Conservation (phyloP, 1,140 invertebrate genomes). For the Drosophila ficusphila region DNA sequence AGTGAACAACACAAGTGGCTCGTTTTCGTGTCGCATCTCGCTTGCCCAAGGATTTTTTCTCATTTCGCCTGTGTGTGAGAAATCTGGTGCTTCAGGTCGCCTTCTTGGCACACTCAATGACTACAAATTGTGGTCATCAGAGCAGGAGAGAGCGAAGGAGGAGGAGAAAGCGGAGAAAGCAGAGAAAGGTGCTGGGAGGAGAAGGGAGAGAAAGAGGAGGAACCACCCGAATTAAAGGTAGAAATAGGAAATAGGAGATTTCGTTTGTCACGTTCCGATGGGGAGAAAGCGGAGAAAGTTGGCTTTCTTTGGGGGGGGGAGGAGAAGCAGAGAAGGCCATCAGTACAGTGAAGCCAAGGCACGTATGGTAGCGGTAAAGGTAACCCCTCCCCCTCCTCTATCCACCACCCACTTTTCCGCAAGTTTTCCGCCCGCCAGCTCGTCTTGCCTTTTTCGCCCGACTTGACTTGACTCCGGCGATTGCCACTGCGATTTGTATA, state of each 20-base stretch:
- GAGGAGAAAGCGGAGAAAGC: background rate
- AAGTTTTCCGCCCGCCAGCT: slow-evolving; percentile 26
- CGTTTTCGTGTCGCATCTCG: slow-evolving; percentile 34
- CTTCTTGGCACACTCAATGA: slow-evolving; percentile 62
- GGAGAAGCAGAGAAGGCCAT: background rate
- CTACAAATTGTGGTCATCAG: slow-evolving; percentile 72
- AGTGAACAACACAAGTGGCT: slow-evolving; percentile 70
- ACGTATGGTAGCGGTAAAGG: slow-evolving; percentile 38
- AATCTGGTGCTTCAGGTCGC: slow-evolving; percentile 38
- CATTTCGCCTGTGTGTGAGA: slow-evolving; percentile 32
- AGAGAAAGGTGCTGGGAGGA: background rate
- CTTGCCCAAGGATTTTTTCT: slow-evolving; percentile 31
- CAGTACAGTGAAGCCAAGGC: slow-evolving; percentile 16
- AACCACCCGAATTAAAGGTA: slow-evolving; percentile 35
- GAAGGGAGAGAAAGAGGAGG: no score
- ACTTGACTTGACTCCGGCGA: slow-evolving; percentile 25
- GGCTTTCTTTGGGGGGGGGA: no score
- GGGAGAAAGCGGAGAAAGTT: background rate
- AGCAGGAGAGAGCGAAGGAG: background rate
- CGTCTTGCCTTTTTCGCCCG: background rate
- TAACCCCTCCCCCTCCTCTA: background rate
- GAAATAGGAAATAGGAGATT: slow-evolving; percentile 49
- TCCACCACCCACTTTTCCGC: slow-evolving; percentile 4
- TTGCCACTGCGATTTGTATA: slow-evolving; percentile 60
- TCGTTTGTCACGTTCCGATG: slow-evolving; percentile 35